A percentile compares a stretch with the other conserved stretches of the same genome.
These are phyloP conservation scores for Cinara cedri DNA, from an alignment of 2,888 invertebrate genomes.

Conservation along the genomic window DNA sequence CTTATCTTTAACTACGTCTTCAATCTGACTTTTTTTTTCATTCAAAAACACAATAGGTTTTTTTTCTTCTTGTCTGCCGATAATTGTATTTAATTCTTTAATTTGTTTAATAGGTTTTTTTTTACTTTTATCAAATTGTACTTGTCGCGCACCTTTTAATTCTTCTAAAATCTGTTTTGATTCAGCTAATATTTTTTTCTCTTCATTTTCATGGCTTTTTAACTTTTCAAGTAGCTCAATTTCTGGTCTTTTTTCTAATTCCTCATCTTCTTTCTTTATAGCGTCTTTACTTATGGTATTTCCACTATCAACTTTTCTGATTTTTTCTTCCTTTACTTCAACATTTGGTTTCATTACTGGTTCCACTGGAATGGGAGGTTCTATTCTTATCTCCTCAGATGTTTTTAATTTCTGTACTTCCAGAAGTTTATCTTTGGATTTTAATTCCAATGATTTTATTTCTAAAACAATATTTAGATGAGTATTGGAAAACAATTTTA, in stretches of 20 bases:
- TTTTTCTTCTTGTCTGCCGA: not conserved
- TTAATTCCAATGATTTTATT: not conserved
- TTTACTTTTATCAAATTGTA: conserved; percentile 52
- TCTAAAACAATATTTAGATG: conserved; percentile 6
- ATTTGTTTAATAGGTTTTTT: conserved; percentile 6
- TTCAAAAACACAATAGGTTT: conserved; percentile 6
- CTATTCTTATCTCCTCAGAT: conserved; percentile 55
- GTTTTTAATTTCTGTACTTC: not conserved
- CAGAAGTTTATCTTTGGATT: conserved; percentile 11
- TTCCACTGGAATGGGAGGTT: conserved; percentile 56
- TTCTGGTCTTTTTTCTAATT: conserved; percentile 46
- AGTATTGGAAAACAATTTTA: no score
- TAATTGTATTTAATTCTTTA: conserved; percentile 19
- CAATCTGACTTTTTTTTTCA: conserved; percentile 38
- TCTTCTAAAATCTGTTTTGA: conserved; percentile 69
- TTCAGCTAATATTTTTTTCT: conserved; percentile 72
- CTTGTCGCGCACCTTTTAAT: conserved; percentile 50
- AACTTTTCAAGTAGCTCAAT: conserved; percentile 66
- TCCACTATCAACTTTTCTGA: conserved; percentile 59
- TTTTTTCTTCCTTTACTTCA: conserved; percentile 59
- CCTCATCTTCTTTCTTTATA: conserved; percentile 62
- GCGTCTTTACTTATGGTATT: conserved; percentile 60
- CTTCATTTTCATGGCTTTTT: conserved; percentile 73
- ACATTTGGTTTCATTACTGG: conserved; percentile 63
- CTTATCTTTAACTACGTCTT: conserved; percentile 54